Evolutionary conservation across 2,888 invertebrate genomes (phyloP).

Genomic region (Yponomeuta cagnagella): DNA sequence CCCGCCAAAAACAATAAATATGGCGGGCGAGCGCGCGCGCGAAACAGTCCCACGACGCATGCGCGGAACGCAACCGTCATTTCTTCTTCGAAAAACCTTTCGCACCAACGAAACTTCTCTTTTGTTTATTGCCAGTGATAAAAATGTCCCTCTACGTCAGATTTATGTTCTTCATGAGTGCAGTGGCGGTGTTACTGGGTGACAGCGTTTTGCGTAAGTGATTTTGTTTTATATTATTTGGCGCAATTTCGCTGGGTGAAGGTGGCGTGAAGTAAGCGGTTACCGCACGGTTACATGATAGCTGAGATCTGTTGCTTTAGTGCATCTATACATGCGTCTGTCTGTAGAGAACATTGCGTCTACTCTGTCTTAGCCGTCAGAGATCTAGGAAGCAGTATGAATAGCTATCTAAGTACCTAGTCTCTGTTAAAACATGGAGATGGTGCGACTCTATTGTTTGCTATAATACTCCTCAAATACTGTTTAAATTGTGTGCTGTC

Average conservation of each 20-base stretch:
- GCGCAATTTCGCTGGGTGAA: not conserved
- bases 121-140: slow-evolving; percentile 19
- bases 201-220: slow-evolving; percentile 38
- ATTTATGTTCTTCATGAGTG: slow-evolving; percentile 26
- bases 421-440: no score
- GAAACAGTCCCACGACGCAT: slow-evolving; percentile 28
- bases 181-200: slow-evolving; percentile 25
- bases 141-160: slow-evolving; percentile 27
- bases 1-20: slow-evolving; percentile 30
- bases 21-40: slow-evolving; percentile 27
- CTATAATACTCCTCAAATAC: no score
- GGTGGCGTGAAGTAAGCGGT: slow-evolving; percentile 1
- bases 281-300: not conserved
- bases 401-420: no score
- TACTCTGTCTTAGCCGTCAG: no score
- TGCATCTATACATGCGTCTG: not conserved
- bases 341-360: no score
- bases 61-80: slow-evolving; percentile 16
- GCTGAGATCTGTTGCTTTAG: not conserved
- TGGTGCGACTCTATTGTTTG: no score
- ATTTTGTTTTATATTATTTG: not conserved
- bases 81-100: not conserved
- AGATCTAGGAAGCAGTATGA: no score
- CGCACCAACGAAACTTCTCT: slow-evolving; percentile 16
- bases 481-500: no score